Base-by-base conservation (phyloP, 2,888 invertebrate genomes). In the Nipponacmea schrenckii region DNA sequence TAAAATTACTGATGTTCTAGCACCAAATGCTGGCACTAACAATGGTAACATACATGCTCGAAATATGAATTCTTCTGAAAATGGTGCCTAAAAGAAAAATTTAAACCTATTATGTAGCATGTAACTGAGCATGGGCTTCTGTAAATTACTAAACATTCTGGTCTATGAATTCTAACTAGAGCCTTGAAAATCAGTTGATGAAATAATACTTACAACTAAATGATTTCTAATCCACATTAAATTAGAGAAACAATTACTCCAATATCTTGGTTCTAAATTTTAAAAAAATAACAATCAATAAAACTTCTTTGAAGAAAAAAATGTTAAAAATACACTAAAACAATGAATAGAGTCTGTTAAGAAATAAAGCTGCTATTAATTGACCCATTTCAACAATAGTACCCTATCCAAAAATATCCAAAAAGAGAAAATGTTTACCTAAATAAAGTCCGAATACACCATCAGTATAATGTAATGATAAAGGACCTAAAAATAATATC, bases 11-110 rank as follows among this genome's bases (percentile, higher is more conserved):
- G 95, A 94, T 73, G 92, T 92, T 46, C 92, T 89, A 0, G 94
- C 94, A 39, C 92, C 90, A 81, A 96, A 93, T 85, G 94, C 94
- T 85, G 96, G 95, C 79, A 96, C 89, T 62, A 98, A 90, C 62
- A 97, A 88, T 5, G 97, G 96, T 90, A 97, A 91, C 96, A 98
- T 97, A 86, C 97, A 97, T 0, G 96, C 95, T 79, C 98, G 91
- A 90, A 96, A 98, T 10, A 96, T 96, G 91, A 97, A 96, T 89
- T 98, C 98, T 89, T 98, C 98, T 72, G 96, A 95, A 68, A 97
- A 88, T 0, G 97, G 98, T 0, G 97, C 97, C 89, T 89, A 77
- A 10, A 79, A 79, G n/a, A 63, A 26, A 69, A 56, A 56, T 20
- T 39, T 39, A 10, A 39, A 39, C 10, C 7, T 10, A 39, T 39